Conservation (phyloP, 1,140 invertebrate species). For the Latrodectus geometricus region DNA sequence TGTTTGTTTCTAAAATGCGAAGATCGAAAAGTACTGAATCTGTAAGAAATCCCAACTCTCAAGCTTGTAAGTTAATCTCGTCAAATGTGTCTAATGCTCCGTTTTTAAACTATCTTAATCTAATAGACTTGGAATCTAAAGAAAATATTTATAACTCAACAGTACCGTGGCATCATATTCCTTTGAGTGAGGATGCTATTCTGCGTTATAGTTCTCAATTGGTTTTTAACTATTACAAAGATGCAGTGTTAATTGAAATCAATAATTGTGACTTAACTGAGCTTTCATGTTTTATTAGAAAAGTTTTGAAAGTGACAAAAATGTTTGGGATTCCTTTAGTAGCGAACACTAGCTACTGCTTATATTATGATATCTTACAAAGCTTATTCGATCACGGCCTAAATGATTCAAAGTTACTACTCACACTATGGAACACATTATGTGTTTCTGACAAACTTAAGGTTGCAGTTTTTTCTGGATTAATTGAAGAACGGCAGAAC, state of each 20-base stretch:
- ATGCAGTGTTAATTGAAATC: neutral
- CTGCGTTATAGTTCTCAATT: neutral
- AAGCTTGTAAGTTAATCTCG: neutral
- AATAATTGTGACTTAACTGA: neutral
- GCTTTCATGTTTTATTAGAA: neutral
- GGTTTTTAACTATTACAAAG: neutral
- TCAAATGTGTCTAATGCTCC: neutral
- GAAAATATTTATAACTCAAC: neutral
- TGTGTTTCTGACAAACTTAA: neutral
- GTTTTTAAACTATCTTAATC: conserved; percentile 6
- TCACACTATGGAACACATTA: neutral
- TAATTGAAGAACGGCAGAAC: neutral
- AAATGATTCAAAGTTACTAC: neutral
- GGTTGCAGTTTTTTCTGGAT: neutral
- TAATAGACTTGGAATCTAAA: conserved; percentile 10
- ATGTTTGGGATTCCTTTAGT: neutral
- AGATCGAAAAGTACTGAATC: neutral
- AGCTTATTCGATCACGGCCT: neutral
- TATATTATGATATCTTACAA: neutral
- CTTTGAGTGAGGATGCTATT: neutral
- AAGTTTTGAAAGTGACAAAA: neutral
- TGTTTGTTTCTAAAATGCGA: neutral
- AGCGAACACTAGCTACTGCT: neutral
- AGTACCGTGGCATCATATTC: neutral
- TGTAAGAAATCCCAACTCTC: neutral